Evolutionary conservation across 23 tunicate species (phyloP), one percentile per base, ranked within the genome.

Genomic region (Clavelina lepadiformis): DNA sequence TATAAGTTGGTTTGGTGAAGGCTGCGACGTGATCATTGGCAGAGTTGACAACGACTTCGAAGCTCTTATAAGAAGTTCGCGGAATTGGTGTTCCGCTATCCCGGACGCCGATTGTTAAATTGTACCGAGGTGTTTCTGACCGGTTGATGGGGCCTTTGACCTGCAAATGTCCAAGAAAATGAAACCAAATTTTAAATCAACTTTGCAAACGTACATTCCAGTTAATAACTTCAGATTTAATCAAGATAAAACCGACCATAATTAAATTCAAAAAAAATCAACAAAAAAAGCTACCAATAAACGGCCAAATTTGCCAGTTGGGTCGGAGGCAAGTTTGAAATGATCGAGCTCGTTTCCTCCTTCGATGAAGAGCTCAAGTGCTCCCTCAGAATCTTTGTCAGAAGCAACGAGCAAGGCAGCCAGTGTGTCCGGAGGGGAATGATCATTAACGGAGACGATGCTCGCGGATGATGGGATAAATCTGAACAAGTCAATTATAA

Each of bases 391-490:
- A 51, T 86, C 95, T 3, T 56, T 37, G 44, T 86, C 95, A 0
- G 75, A 50, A 11, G 64, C 95, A 6, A 80, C 65, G 5, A 82
- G 52, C 1, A 77, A 47, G 13, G 86, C 92, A 34, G 83, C 74
- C 25, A 26, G 28, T 1, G 80, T 73, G 2, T 92, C 98, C 18
- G 44, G n/a, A 25, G 46, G 28, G 1, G 77, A 85, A 1, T 64
- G 61, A 33, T 82, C 92, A n/a, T 74, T 36, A 26, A 91, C 81
- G 3, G 92, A 77, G 5, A 85, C 95, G 29, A 86, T 72, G 34
- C 57, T 69, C 1, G 85, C 95, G 24, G 80, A 33, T 4, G 51
- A 13, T 6, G 85, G 85, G 31, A 70, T 11, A 33, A 58, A 76
- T 33, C 95, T 73, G 38, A 1, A 51, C 8, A 0, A 44, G 7